Evolutionary conservation across 2,888 invertebrate species (phyloP), one percentile per base, ranked within the genome.

Genomic region (Sarcophaga rosellei): DNA sequence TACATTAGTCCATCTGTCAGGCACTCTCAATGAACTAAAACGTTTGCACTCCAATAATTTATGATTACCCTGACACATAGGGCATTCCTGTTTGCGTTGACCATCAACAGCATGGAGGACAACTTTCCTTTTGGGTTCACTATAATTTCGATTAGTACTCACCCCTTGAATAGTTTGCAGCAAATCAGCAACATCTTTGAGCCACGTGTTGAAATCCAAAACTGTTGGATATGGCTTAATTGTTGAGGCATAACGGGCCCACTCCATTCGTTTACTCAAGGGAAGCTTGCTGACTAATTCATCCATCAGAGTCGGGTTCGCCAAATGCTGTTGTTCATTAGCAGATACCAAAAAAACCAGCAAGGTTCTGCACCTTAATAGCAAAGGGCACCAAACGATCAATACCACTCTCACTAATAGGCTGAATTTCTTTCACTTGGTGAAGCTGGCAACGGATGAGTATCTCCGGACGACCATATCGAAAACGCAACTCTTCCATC

Each of bases 61-160:
- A 35, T 35, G 35, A 35, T 35, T 35, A 35, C 35, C 6, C 35
- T 35, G 35, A 10, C 35, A 10, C 8, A 10, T 59, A 3, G 20
- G 35, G 25, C 44, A 76, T 45, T 68, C 5, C 17, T 57, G 70
- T 21, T 23, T 21, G 57, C 53, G 57, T 25, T 57, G 53, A 11
- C 69, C 70, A 70, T 76, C 65, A 35, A 57, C 53, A 4, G 65
- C 44, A 76, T 76, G 75, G n/a, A 76, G 75, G 6, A 74, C 74
- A 20, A 76, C 68, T 44, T 68, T 76, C 45, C 76, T 59, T 44
- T 76, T 61, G 10, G 68, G 3, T 20, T 79, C 72, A 62, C 6
- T 78, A 70, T 47, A 63, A 17, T 61, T 6, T 57, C 45, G 15
- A 62, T 44, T 65, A 17, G 20, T 44, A 63, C 53, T 65, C 2